A percentile compares a stretch with the other conserved stretches of the same genome.
Conservation (phyloP, 2,797 vertebrate species). For the Monodelphis domestica region DNA sequence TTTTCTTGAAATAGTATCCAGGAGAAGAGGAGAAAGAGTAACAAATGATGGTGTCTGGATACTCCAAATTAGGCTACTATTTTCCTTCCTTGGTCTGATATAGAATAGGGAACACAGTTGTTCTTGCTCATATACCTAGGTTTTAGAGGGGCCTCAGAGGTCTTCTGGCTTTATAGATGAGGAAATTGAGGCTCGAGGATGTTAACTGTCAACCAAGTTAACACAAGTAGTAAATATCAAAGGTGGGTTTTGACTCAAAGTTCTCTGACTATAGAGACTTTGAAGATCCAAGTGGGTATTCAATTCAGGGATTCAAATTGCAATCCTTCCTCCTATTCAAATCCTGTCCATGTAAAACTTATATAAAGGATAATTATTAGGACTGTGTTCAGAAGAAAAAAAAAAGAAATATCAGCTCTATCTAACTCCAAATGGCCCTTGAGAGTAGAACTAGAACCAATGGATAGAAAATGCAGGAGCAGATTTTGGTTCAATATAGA, state of each 20-base stretch:
- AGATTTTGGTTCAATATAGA: not conserved
- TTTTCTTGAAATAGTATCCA: not conserved
- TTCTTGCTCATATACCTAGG: not conserved
- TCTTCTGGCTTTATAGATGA: not conserved
- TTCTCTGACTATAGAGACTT: not conserved
- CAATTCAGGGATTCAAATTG: not conserved
- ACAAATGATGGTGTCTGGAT: not conserved
- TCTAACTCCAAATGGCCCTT: not conserved
- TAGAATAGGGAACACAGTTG: not conserved
- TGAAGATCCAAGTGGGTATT: not conserved
- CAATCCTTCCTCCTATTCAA: not conserved
- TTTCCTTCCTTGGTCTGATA: not conserved
- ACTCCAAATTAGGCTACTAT: not conserved
- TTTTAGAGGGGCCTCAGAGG: not conserved
- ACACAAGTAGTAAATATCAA: not conserved
- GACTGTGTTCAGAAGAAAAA: not conserved
- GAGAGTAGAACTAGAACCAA: not conserved
- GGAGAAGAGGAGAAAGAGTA: not conserved
- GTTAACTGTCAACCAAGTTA: not conserved
- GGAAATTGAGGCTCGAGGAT: not conserved
- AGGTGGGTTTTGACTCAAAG: not conserved
- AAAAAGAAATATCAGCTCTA: not conserved
- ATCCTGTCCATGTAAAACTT: not conserved
- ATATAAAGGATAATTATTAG: not conserved
- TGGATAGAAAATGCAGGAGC: not conserved